Base-by-base conservation (phyloP, 2,113 vertebrate genomes). In the Proterorhinus semilunaris region DNA sequence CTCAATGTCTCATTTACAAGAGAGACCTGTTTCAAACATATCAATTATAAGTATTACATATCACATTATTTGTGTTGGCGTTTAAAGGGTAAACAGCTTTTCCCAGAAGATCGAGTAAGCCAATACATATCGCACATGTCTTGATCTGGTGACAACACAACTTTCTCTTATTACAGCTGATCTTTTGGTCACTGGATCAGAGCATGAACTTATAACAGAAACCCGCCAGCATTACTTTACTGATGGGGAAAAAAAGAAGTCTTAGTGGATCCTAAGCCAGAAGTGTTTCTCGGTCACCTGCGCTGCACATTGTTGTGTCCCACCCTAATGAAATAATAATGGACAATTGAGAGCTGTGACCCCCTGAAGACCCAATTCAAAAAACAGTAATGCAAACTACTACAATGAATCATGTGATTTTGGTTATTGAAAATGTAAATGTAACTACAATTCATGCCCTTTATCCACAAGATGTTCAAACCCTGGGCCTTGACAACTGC, bases 141-240 rank as follows among this genome's bases (percentile, higher is more conserved):
- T 62, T 76, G 81, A 78, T 79, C 78, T 75, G 17, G 69, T 78
- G 82, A 76, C 71, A 74, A 85, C 69, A 75, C 66, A 65, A 62
- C 68, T 85, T 71, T 86, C 87, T 90, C 83, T 66, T 21, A 43
- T 90, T 88, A 85, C 85, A 85, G 68, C 69, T 63, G 74, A 81
- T 68, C 51, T 54, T 53, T 54, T 15, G 46, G 44, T 13, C 21
- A 57, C 27, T 58, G 55, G 27, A 58, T 58, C 55, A 58, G 27
- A n/a, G 4, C 42, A 44, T 45, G 15, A 61, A 61, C 7, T 4
- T n/a, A 3, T 8, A 8, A 15, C 8, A 61, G n/a, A 16, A 45
- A 21, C 21, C 7, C 1, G 1, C 42, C 21, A 15, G 15, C 7
- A 8, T 2, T 6, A 42, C 12, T 11, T 1, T 58, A 42, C 9